Base-by-base conservation (phyloP, 2,888 invertebrate species). In the Monopis laevigella region DNA sequence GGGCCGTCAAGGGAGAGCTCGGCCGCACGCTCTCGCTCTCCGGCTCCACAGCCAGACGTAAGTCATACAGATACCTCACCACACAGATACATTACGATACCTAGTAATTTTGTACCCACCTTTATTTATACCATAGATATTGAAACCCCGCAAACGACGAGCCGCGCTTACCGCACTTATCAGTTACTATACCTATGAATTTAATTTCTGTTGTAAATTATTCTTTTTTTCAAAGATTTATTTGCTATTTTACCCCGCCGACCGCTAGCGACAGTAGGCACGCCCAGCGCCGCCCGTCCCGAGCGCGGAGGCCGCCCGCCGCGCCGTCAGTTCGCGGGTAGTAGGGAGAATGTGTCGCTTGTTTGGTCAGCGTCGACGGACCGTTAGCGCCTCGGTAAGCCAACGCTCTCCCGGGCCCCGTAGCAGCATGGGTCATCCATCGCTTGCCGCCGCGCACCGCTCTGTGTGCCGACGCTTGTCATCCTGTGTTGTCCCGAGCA, bases 11-110 rank as follows among this genome's bases (percentile, higher is more conserved):
- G 60, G 92, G 91, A 39, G 92, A 93, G 62, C 82, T 92, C 32
- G 91, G 90, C 41, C 84, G 92, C 44, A 90, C 92, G 41, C 89
- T 92, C 84, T 93, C 92, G 58, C 82, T 93, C 51, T 86, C 89
- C 48, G 87, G 86, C 40, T 84, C 86, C 48, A 82, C 84, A 54
- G 87, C 88, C 54, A 84, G 90, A 82, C 88, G 89, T 89, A 83
- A 88, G 89, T 88, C 62, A 45, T 43, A 12, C 42, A 32, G 46
- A n/a, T n/a, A n/a, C n/a, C n/a, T n/a, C n/a, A n/a, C n/a, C n/a
- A n/a, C n/a, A n/a, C n/a, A n/a, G n/a, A n/a, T n/a, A n/a, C n/a
- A n/a, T n/a, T n/a, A n/a, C n/a, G n/a, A n/a, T n/a, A n/a, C n/a
- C n/a, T n/a, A n/a, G n/a, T n/a, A n/a, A n/a, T n/a, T n/a, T n/a